Evolutionary conservation across 2,888 invertebrate genomes (phyloP).

Genomic region (Tolmerus cingulatus): DNA sequence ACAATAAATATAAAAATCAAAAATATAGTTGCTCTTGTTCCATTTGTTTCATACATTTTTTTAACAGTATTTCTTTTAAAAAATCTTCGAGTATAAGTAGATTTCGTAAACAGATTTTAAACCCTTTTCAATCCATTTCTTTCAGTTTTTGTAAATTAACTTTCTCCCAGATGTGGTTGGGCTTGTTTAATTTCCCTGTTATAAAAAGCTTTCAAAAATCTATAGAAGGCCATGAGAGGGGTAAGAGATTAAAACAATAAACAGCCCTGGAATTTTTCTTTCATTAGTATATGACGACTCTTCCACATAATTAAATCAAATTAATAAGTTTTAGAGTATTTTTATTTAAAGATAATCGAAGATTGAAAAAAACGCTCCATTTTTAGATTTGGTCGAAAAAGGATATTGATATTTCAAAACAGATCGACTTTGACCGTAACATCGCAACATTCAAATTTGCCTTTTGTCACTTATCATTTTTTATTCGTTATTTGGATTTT

Average conservation of each 20-base stretch:
- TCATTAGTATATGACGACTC: no score
- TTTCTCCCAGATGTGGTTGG: neutral
- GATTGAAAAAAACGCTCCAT: no score
- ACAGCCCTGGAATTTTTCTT: no score
- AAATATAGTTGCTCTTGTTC: neutral
- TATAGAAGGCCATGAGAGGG: neutral
- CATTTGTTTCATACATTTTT: neutral
- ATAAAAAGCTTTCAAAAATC: neutral
- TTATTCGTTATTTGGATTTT: no score
- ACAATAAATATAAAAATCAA: neutral
- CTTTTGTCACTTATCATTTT: no score
- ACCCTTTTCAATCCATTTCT: neutral
- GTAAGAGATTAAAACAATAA: neutral
- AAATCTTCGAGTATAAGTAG: neutral
- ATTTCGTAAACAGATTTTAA: neutral
- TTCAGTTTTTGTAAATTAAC: neutral
- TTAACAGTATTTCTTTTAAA: neutral
- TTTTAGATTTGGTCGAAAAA: no score
- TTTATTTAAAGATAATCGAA: no score
- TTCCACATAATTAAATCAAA: no score
- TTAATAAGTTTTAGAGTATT: no score
- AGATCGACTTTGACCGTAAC: no score
- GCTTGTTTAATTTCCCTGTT: neutral
- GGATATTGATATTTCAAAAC: no score
- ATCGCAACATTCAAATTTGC: no score